Base-by-base conservation (phyloP, 2,113 vertebrate species). In the Spheniscus mendiculus region DNA sequence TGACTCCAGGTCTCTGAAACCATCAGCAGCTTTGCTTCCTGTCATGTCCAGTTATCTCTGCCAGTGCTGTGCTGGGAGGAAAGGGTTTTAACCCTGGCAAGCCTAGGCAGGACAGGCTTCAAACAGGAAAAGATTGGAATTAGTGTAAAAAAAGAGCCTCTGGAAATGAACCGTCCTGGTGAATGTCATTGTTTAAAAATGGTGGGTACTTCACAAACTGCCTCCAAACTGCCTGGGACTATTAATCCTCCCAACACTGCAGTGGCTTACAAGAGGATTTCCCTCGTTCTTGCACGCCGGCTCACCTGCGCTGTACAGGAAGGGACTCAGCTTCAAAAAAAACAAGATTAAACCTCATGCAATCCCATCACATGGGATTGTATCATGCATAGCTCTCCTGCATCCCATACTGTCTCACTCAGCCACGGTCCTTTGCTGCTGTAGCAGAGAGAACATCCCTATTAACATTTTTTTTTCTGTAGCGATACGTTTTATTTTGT, bases 221-320 rank as follows among this genome's bases (percentile, higher is more conserved):
- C 40, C 26, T 71, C n/a, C 58, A 72, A 50, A 44, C 14, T 69
- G 29, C 49, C 80, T 66, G 63, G 44, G 20, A 42, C n/a, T 56
- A 12, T 59, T 76, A 81, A 78, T 83, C 45, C 63, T 69, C 6
- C 23, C 27, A 65, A 1, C 5, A 25, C 42, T 0, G 0, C 49
- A 5, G 26, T 44, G 47, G 19, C 1, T 63, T 49, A 36, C 9
- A 18, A n/a, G 34, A 71, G 25, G 62, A 84, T 82, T 70, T 18
- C 38, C 38, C 14, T 38, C 11, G 7, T 38, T 65, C 30, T 87
- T 0, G 0, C 21, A 7, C 0, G 0, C 22, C 5, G 4, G 34
- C 20, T 55, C 55, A 45, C 19, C 40, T 55, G 70, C 3, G 4
- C 61, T 36, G 22, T 59, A 23, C 15, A 36, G 49, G 29, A 78